Conservation (phyloP, 2,113 vertebrate genomes). For the Desmodus rotundus region DNA sequence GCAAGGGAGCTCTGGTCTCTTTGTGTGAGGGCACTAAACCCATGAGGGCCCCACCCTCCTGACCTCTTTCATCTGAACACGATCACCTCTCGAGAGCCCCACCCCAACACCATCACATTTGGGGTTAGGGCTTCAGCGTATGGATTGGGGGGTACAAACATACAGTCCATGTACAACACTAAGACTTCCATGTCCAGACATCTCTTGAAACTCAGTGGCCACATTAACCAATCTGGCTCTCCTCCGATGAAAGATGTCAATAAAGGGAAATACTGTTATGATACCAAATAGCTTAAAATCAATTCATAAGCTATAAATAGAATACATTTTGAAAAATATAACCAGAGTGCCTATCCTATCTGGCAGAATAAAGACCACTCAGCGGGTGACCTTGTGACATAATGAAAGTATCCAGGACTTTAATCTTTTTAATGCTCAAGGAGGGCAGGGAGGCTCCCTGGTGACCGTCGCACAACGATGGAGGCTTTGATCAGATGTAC, state of each 20-base stretch:
- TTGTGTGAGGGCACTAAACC: neutral
- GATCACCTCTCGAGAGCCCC: neutral
- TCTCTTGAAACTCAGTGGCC: neutral
- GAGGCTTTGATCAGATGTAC: neutral
- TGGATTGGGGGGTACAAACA: neutral
- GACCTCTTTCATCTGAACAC: neutral
- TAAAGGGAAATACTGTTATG: neutral
- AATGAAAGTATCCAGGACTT: neutral
- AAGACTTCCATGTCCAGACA: neutral
- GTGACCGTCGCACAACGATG: neutral
- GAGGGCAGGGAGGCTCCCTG: neutral
- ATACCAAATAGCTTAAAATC: neutral
- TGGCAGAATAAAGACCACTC: neutral
- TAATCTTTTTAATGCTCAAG: neutral
- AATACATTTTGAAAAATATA: neutral
- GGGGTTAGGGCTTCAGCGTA: neutral
- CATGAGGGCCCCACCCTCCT: neutral
- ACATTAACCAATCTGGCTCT: neutral
- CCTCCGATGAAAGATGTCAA: neutral
- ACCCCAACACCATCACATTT: neutral
- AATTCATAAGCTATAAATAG: neutral
- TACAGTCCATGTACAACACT: too few relatives aligned
- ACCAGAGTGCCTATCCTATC: neutral
- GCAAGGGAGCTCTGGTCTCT: neutral
- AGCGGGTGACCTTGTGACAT: neutral